These are phyloP conservation scores for Nothoprocta perdicaria DNA, from an alignment of 2,113 vertebrate species.

Conservation along the genomic window DNA sequence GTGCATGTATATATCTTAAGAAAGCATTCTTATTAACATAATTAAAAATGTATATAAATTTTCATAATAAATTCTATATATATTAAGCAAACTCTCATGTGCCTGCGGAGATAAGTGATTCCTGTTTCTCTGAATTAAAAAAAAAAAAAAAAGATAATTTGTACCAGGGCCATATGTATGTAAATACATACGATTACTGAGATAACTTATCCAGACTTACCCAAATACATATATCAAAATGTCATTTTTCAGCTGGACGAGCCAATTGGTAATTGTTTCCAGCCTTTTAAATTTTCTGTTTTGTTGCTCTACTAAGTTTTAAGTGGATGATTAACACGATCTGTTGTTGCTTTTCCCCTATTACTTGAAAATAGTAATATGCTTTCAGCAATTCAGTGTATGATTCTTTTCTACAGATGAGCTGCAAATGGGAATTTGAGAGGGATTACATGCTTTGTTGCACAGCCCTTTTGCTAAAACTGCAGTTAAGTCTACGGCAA, in stretches of 20 bases:
- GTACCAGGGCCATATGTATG: neutral
- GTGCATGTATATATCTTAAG: neutral
- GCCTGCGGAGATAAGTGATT: neutral
- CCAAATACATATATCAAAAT: neutral
- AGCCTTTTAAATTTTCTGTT: neutral
- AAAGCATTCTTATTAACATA: neutral
- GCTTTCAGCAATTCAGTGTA: neutral
- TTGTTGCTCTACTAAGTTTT: neutral
- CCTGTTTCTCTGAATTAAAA: no score
- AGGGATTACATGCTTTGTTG: neutral
- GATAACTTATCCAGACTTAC: neutral
- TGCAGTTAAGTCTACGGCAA: neutral
- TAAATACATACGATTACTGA: neutral
- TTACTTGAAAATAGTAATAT: neutral
- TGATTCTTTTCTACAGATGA: constrained; percentile 53
- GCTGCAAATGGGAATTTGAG: constrained; percentile 17
- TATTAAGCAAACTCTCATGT: neutral
- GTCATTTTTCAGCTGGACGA: neutral
- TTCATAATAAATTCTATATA: neutral
- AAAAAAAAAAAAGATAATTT: neutral
- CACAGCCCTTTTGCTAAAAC: neutral
- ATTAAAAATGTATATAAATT: neutral
- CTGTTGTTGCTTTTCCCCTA: neutral
- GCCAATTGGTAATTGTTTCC: neutral
- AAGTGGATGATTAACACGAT: neutral